Evolutionary conservation across 2,797 vertebrate species (phyloP).

Genomic region (Gadopsis marmoratus): DNA sequence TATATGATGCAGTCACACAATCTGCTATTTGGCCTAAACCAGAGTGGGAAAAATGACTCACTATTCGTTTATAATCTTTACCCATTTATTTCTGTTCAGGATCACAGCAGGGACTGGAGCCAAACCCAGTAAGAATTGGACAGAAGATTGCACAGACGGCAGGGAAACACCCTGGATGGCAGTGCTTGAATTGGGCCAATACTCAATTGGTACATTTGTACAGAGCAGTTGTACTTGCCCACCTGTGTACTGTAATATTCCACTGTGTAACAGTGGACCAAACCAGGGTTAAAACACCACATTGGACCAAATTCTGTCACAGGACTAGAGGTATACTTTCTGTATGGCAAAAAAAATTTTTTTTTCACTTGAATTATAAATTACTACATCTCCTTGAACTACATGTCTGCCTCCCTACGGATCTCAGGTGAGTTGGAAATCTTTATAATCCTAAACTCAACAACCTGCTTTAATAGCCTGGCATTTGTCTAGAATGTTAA

Average conservation of each 20-base stretch:
- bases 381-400: not conserved
- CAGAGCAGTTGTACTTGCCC: constrained; percentile 1
- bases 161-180: constrained; percentile 13
- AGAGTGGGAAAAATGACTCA: not conserved
- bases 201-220: too few species aligned
- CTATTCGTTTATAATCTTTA: constrained; percentile 23
- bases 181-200: constrained; percentile 3
- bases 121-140: not conserved
- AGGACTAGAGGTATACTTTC: not conserved
- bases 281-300: not conserved
- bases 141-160: constrained; percentile 20
- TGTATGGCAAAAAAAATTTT: not conserved
- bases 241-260: not conserved
- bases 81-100: constrained; percentile 15
- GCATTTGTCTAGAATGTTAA: not conserved
- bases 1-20: not conserved
- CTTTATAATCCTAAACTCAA: not conserved
- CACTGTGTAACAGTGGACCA: not conserved
- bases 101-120: not conserved
- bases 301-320: not conserved
- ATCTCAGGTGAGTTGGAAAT: not conserved
- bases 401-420: not conserved
- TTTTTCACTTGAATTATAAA: not conserved
- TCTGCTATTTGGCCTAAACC: not conserved
- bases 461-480: not conserved